phyloP scores from a whole-genome alignment of 2,888 invertebrate genomes.

The Xanthorhoe spadicearia region DNA sequence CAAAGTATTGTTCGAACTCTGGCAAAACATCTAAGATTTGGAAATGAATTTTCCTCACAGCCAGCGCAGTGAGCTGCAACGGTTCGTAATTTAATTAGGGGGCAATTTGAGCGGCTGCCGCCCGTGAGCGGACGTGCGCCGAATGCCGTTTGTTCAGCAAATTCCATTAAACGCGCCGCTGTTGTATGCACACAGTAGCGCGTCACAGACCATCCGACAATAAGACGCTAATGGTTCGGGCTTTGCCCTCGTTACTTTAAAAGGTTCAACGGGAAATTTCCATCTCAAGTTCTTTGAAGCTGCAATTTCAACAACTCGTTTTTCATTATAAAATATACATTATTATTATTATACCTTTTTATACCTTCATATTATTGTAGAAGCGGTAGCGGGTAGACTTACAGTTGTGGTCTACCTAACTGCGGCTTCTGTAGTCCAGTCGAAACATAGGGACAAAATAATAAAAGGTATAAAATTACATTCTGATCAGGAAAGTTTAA shows the following conservation, averaged over 20 bases:
- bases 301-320: slow-evolving; percentile 34
- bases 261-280: slow-evolving; percentile 40
- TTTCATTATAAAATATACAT: too few relatives aligned
- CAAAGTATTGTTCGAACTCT: background rate
- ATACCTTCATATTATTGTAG: too few relatives aligned
- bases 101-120: slow-evolving; percentile 69
- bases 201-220: slow-evolving; percentile 33
- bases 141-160: slow-evolving; percentile 69
- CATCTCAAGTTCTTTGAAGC: slow-evolving; percentile 29
- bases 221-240: slow-evolving; percentile 47
- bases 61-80: slow-evolving; percentile 57
- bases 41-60: slow-evolving; percentile 57
- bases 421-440: too few relatives aligned
- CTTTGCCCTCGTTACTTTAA: slow-evolving; percentile 42
- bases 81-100: slow-evolving; percentile 76
- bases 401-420: too few relatives aligned
- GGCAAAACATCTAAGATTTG: slow-evolving; percentile 23
- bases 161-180: slow-evolving; percentile 68
- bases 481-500: too few relatives aligned
- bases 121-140: slow-evolving; percentile 68
- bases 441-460: too few relatives aligned
- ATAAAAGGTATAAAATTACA: too few relatives aligned
- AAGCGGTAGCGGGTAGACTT: too few relatives aligned
- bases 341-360: too few relatives aligned
- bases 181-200: slow-evolving; percentile 26